Percentiles rank a stretch among this genome's conserved stretches.
These are phyloP conservation scores for Punctoribates punctum DNA, from an alignment of 2,888 invertebrate genomes.

Conservation along the genomic window DNA sequence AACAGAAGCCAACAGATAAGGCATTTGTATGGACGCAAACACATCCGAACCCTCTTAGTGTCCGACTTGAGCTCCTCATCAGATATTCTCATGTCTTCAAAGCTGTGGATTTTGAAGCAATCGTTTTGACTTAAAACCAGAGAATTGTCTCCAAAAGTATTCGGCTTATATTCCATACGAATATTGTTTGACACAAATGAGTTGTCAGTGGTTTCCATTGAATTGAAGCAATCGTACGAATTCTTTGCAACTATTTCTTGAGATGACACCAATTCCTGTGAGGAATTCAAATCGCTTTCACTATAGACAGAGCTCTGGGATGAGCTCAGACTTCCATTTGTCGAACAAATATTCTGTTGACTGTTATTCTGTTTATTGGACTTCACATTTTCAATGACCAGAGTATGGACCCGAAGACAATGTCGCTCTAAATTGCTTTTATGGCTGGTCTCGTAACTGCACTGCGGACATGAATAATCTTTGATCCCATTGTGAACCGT, in stretches of 20 bases:
- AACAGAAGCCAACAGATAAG: slow-evolving; percentile 30
- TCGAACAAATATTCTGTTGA: not conserved
- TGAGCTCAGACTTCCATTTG: not conserved
- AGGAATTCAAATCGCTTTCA: slow-evolving; percentile 13
- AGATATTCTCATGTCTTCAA: not conserved
- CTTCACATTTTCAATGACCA: not conserved
- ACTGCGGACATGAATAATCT: slow-evolving; percentile 54
- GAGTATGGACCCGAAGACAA: slow-evolving; percentile 33
- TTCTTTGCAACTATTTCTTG: not conserved
- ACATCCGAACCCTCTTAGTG: not conserved
- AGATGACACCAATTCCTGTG: not conserved
- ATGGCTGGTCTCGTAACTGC: slow-evolving; percentile 56
- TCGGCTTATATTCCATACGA: not conserved
- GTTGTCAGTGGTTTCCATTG: not conserved
- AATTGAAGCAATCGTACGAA: not conserved
- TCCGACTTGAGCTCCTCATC: not conserved
- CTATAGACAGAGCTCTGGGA: not conserved
- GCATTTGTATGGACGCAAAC: slow-evolving; percentile 16
- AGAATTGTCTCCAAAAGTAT: not conserved
- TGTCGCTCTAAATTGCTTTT: slow-evolving; percentile 56
- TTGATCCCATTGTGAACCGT: slow-evolving; percentile 56
- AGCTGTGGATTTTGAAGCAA: not conserved
- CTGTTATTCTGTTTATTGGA: not conserved
- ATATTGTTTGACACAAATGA: not conserved
- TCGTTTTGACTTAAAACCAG: not conserved